A percentile compares a stretch with the other conserved stretches of the same genome.
These are phyloP conservation scores for Gadus macrocephalus DNA, from an alignment of 2,113 vertebrate genomes.

Conservation along the genomic window DNA sequence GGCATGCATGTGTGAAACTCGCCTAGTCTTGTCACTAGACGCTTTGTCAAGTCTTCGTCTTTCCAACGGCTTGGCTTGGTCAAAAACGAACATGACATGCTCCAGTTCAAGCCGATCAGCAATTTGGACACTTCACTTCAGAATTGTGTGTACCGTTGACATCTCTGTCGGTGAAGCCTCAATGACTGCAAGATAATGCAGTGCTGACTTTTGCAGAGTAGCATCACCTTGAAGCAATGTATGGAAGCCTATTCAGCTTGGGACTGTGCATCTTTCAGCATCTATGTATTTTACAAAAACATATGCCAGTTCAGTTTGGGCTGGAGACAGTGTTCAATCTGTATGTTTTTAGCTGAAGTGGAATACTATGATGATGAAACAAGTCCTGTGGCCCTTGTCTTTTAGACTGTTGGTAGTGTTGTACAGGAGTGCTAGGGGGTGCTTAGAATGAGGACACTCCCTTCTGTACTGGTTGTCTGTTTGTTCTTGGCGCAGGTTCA, in stretches of 20 bases:
- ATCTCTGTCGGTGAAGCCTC: not conserved
- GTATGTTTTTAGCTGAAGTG: not conserved
- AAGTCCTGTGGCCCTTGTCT: constrained; percentile 5
- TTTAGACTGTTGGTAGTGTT: constrained; percentile 1
- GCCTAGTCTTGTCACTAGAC: constrained; percentile 3
- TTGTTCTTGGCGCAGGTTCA: not conserved
- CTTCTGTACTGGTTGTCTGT: constrained; percentile 2
- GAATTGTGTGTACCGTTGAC: constrained; percentile 28
- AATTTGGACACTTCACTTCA: constrained; percentile 22
- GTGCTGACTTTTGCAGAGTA: constrained; percentile 11
- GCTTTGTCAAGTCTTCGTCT: not conserved
- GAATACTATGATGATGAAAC: constrained; percentile 4
- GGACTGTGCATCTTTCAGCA: constrained; percentile 9
- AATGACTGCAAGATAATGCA: constrained; percentile 28
- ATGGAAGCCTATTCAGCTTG: not conserved
- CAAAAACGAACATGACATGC: constrained; percentile 4
- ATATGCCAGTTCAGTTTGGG: constrained; percentile 9
- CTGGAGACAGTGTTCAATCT: constrained; percentile 5
- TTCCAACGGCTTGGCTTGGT: constrained; percentile 6
- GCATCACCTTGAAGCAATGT: constrained; percentile 5
- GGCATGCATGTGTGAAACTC: constrained; percentile 7
- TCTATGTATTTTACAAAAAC: constrained; percentile 1
- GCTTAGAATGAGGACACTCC: not conserved
- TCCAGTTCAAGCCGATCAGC: constrained; percentile 19
- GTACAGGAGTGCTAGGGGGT: not conserved